Conservation (phyloP, 2,797 vertebrate genomes). For the Myotis planiceps region DNA sequence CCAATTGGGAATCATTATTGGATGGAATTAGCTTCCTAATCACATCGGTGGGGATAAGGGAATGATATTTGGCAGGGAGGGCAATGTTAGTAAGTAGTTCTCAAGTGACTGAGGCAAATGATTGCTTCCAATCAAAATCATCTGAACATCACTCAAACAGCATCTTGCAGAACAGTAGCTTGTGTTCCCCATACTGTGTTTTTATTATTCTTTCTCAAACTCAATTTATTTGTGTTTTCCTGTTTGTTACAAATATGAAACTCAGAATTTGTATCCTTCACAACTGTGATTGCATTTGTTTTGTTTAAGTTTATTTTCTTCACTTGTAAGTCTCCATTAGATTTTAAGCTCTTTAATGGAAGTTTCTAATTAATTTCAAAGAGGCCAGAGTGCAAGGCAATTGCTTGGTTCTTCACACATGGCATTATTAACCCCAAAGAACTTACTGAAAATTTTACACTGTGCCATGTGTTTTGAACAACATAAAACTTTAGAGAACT, state of each 20-base stretch:
- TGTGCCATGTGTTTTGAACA: slow-evolving; percentile 77
- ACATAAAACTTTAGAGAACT: slow-evolving; percentile 77
- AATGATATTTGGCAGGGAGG: slow-evolving; percentile 76
- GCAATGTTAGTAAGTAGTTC: slow-evolving; percentile 80
- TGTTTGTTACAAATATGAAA: slow-evolving; percentile 58
- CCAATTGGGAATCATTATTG: slow-evolving; percentile 75
- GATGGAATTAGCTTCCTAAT: slow-evolving; percentile 81
- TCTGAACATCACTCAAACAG: slow-evolving; percentile 78
- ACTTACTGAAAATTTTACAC: slow-evolving; percentile 73
- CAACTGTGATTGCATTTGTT: slow-evolving; percentile 43
- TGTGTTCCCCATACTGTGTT: slow-evolving; percentile 66
- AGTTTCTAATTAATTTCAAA: slow-evolving; percentile 85
- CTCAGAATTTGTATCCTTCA: slow-evolving; percentile 61
- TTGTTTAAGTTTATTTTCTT: slow-evolving; percentile 65
- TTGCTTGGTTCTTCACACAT: slow-evolving; percentile 84
- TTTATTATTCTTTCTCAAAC: neutral
- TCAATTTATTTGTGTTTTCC: slow-evolving; percentile 52
- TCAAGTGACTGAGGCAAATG: slow-evolving; percentile 82
- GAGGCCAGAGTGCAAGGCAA: slow-evolving; percentile 81
- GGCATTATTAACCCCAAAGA: slow-evolving; percentile 69
- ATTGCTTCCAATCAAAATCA: slow-evolving; percentile 82
- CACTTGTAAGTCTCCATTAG: slow-evolving; percentile 42
- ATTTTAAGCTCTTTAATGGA: slow-evolving; percentile 66
- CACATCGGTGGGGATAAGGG: slow-evolving; percentile 76
- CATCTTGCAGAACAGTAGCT: slow-evolving; percentile 62